A percentile compares a stretch with the other conserved stretches of the same genome.
Evolutionary conservation across 2,113 vertebrate genomes (phyloP).

Genomic region (Aphyosemion australe): DNA sequence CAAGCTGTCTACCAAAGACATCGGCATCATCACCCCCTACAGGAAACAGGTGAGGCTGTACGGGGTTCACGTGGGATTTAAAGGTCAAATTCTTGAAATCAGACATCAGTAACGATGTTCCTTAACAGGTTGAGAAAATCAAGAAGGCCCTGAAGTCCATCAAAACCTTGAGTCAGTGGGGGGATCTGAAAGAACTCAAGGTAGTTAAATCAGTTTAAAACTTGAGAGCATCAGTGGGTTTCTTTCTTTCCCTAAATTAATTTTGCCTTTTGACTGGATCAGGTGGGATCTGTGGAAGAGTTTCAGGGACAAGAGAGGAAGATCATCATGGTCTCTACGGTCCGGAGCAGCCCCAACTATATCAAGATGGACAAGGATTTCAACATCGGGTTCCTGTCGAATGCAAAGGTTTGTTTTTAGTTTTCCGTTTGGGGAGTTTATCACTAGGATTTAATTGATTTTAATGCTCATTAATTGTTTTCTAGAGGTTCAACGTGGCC

Average conservation of each 20-base stretch:
- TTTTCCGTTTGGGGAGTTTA: not conserved
- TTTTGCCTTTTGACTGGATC: not conserved
- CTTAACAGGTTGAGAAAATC: conserved; percentile 90
- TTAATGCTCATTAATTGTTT: not conserved
- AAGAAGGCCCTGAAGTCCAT: conserved; percentile 79
- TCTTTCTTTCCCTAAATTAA: not conserved
- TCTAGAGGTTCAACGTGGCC: conserved; percentile 92
- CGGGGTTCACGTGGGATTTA: not conserved
- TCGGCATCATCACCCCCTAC: conserved; percentile 93
- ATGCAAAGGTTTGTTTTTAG: conserved; percentile 83
- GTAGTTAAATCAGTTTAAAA: conserved; percentile 60
- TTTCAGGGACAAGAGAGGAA: conserved; percentile 94
- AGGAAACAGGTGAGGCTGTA: conserved; percentile 87
- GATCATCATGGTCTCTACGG: conserved; percentile 89
- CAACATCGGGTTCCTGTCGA: conserved; percentile 89
- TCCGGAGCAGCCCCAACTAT: conserved; percentile 86
- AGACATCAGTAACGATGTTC: not conserved
- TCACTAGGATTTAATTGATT: not conserved
- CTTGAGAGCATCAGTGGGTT: not conserved
- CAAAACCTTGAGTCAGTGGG: conserved; percentile 65
- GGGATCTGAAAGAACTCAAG: conserved; percentile 87
- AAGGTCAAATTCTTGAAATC: not conserved
- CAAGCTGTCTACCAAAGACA: conserved; percentile 77
- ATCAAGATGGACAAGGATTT: conserved; percentile 85
- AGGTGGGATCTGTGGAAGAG: conserved; percentile 95